Evolutionary conservation across 2,797 vertebrate genomes (phyloP), one percentile per base, ranked within the genome.

Genomic region (Cichlasoma orientale): DNA sequence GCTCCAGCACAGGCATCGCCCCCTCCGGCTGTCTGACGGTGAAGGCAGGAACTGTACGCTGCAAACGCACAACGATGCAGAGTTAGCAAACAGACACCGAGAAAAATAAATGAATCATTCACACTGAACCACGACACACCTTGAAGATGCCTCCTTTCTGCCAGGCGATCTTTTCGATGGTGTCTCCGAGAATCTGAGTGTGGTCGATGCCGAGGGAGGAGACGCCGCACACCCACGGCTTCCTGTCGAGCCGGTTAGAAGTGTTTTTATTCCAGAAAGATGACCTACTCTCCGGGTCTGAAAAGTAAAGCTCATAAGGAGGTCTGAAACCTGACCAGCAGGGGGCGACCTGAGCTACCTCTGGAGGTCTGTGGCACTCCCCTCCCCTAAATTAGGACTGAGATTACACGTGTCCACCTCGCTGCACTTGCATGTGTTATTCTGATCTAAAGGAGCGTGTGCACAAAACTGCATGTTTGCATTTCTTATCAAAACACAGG

Each of bases 101-200:
- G 9, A 12, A 66, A 16, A 66, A 19, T 27, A 19, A 47, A 27
- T 18, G 18, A 12, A 5, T 0, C 7, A 1, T 27, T 47, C 23
- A 47, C 25, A 7, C 16, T 33, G 19, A 56, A 41, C 14, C 52
- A 38, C 68, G 61, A 74, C 77, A 36, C 88, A 99, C 98, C 97
- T 99, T 99, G 89, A 99, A 99, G 91, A 99, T 99, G 58, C 98
- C 98, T 5, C 96, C 98, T 89, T 99, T 99, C 85, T 99, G 98
- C 98, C 98, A 99, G 1, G 98, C 97, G 0, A 99, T 99, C 92
- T 99, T 97, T 82, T 99, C 97, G 27, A 98, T 91, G 0, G 97
- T 98, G 93, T 99, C 97, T 61, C 98, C 98, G 6, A 99, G 92
- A 80, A 99, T 97, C 92, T 95, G 97, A 58, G 96, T 98, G 92